phyloP scores from a whole-genome alignment of 2,113 vertebrate species.

The Elanus axillaris region DNA sequence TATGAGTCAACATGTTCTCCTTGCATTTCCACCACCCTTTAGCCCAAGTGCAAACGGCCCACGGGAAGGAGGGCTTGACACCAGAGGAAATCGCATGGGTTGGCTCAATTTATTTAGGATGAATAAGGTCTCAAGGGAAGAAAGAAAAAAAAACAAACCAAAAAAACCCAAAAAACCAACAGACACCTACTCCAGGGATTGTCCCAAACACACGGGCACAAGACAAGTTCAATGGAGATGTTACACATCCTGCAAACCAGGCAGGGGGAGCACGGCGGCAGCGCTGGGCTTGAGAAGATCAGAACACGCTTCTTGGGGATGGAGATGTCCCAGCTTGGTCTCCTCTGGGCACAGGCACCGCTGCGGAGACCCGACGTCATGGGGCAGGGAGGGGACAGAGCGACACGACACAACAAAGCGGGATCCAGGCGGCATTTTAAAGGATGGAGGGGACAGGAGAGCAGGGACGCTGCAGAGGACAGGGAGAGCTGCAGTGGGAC shows the following conservation, averaged over 20 bases:
- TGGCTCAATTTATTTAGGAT: background rate
- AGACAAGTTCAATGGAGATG: background rate
- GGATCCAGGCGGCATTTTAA: background rate
- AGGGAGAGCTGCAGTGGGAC: conserved; percentile 61
- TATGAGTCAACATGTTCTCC: background rate
- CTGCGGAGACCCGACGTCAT: fast-evolving
- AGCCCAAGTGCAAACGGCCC: background rate
- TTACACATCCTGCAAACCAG: fast-evolving
- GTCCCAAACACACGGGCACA: background rate
- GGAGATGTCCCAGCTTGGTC: background rate
- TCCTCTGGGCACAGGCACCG: background rate
- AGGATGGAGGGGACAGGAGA: conserved; percentile 52
- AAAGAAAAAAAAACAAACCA: background rate
- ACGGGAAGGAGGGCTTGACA: background rate
- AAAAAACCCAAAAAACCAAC: background rate
- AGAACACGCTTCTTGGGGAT: background rate
- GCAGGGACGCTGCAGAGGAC: conserved; percentile 53
- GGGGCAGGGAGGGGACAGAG: background rate
- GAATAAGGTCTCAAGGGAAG: background rate
- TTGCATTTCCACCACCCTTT: background rate
- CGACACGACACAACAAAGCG: background rate
- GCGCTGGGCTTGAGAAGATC: background rate
- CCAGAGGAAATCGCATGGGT: background rate
- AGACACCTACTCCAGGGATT: background rate
- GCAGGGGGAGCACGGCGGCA: background rate